phyloP scores from a whole-genome alignment of 2,113 vertebrate genomes.

The Cyprinodon variegatus region DNA sequence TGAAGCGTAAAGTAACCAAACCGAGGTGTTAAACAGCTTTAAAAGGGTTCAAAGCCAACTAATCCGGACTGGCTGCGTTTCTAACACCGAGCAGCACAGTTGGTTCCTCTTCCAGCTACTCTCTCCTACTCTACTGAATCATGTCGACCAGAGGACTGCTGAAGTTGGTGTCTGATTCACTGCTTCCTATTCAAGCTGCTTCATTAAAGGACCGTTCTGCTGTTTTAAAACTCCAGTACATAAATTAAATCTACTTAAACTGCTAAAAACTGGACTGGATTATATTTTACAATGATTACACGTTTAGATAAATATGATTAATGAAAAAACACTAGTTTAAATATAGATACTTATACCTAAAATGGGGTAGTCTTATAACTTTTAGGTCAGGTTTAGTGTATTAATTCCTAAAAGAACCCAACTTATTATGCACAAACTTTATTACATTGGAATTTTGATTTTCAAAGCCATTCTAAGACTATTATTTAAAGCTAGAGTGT shows the following conservation, averaged over 20 bases:
- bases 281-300: neutral
- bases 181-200: neutral
- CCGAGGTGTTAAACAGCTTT: conserved; percentile 4
- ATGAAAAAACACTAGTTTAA: too few relatives aligned
- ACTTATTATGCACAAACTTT: too few relatives aligned
- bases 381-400: too few relatives aligned
- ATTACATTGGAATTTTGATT: too few relatives aligned
- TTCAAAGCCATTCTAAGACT: too few relatives aligned
- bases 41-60: neutral
- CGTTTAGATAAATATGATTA: too few relatives aligned
- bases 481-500: too few relatives aligned
- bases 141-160: conserved; percentile 77
- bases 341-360: too few relatives aligned
- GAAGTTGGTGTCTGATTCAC: neutral
- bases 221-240: neutral
- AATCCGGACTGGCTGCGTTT: neutral
- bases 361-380: neutral
- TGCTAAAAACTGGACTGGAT: neutral
- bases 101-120: conserved; percentile 58
- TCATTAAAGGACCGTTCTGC: neutral
- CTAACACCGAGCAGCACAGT: neutral
- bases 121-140: conserved; percentile 84
- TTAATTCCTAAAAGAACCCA: too few relatives aligned
- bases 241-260: neutral
- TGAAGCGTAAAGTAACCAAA: conserved; percentile 70